Evolutionary conservation across 2,113 vertebrate species (phyloP).

Genomic region (Gadus chalcogrammus): DNA sequence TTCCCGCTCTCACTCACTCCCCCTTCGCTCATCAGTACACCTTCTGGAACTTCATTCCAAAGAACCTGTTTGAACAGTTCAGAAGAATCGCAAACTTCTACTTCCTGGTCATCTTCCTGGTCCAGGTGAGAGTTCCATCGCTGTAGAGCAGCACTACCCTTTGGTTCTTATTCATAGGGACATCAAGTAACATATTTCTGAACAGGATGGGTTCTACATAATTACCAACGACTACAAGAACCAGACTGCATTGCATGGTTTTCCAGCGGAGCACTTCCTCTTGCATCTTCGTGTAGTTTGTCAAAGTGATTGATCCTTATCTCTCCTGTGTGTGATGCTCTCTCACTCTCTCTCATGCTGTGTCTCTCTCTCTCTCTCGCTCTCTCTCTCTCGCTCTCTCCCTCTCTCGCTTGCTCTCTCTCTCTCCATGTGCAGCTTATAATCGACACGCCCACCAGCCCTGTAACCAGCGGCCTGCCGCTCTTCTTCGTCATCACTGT

Average conservation of each 20-base stretch:
- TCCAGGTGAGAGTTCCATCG: constrained; percentile 82
- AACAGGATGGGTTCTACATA: neutral
- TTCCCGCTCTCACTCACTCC: neutral
- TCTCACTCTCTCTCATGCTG: neutral
- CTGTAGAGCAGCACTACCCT: neutral
- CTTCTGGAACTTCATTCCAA: constrained; percentile 97
- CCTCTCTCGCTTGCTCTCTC: neutral
- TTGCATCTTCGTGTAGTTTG: neutral
- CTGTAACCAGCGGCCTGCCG: constrained; percentile 93
- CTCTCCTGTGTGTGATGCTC: neutral
- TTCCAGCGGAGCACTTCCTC: neutral
- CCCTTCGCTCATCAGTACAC: constrained; percentile 82
- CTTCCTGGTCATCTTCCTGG: constrained; percentile 97
- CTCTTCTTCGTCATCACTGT: constrained; percentile 98
- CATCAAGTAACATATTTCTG: neutral
- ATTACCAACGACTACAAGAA: no score
- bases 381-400: constrained; percentile 4
- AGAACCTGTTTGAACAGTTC: constrained; percentile 98
- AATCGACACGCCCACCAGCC: constrained; percentile 97
- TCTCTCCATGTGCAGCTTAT: constrained; percentile 79
- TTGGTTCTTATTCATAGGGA: neutral
- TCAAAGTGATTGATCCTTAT: neutral
- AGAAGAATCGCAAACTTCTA: constrained; percentile 99
- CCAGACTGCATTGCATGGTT: no score
- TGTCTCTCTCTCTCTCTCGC: neutral